Base-by-base conservation (phyloP, 2,888 invertebrate genomes). In the Pachliopta kotzebuea region DNA sequence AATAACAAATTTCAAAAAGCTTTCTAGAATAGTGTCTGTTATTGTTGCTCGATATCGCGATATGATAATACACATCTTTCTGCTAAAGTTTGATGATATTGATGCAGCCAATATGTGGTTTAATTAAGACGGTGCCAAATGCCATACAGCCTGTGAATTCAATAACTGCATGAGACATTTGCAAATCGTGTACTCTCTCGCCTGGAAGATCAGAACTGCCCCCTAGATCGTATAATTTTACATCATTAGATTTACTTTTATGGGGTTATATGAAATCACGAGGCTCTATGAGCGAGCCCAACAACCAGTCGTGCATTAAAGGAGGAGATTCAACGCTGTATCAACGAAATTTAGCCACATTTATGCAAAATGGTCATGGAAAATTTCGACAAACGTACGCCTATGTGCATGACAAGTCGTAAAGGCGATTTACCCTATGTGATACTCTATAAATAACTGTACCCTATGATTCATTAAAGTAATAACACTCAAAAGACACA, bases 41-140 rank as follows among this genome's bases (percentile, higher is more conserved):
- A 73, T 60, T 72, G 63, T 67, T 65, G 66, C 60, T 60, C 67
- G 69, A 49, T 72, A 73, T 71, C 63, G 67, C 67, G 63, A 62
- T 60, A 64, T 66, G 52, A 67, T 68, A 63, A 62, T 63, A 37
- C 50, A 55, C 17, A 61, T 66, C 65, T 65, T 67, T 63, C 55
- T 57, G 56, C 60, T 7, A 2, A 29, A 55, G 29, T 29, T 55
- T 17, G 18, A 29, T 26, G 18, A 14, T 55, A 55, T 55, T 26
- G 29, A 29, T 29, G 18, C 29, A 29, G 4, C 23, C 55, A 9
- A 26, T 29, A 55, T 29, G 29, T 55, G 18, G 55, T 55, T 29
- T 23, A 23, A 53, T 23, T 8, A 53, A 23, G 53, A 53, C 24
- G 8, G 53, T 53, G 53, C 53, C n/a, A n/a, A n/a, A n/a, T n/a